Evolutionary conservation across 2,113 vertebrate species (phyloP), one percentile per base, ranked within the genome.

Genomic region (Chaetodon trifascialis): DNA sequence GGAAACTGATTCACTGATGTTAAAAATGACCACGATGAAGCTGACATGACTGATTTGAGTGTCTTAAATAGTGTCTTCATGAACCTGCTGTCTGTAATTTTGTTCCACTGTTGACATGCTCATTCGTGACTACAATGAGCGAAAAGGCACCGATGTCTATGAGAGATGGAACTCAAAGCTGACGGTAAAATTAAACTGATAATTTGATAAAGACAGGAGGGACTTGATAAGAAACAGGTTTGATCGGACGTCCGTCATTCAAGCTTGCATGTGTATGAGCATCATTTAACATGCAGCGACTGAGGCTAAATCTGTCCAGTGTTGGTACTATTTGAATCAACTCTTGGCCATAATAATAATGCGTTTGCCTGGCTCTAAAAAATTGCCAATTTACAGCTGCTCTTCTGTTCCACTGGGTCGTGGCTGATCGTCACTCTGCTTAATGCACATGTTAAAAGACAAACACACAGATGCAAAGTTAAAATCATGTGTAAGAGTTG

Each of bases 1-100:
- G 46, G 16, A 73, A 34, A 11, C n/a, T 66, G 34, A 75, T 38
- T 82, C 5, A 11, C 42, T 34, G 46, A 30, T 67, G 34, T 68
- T n/a, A 73, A 25, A 42, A 60, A 36, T 15, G 46, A 70, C 75
- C 40, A 19, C 8, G 49, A 64, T 36, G 44, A 23, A 14, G 21
- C 58, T 23, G 36, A 30, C 12, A 11, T 15, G 19, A 42, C 34
- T 30, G 5, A 30, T 52, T 12, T 69, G 6, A 59, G 21, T 60
- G 21, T 68, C 34, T 69, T 68, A 7, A 12, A 30, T 56, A 14
- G 6, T 47, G 23, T 59, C 23, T 12, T 59, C 14, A 40, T 44
- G 5, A 47, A 34, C 21, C 17, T 34, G 25, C 16, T 73, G 40
- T 59, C 38, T 58, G 69, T 34, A 11, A 21, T 19, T 72, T 12